Evolutionary conservation across 2,888 invertebrate genomes (phyloP).

Genomic region (Dasypolia templi): DNA sequence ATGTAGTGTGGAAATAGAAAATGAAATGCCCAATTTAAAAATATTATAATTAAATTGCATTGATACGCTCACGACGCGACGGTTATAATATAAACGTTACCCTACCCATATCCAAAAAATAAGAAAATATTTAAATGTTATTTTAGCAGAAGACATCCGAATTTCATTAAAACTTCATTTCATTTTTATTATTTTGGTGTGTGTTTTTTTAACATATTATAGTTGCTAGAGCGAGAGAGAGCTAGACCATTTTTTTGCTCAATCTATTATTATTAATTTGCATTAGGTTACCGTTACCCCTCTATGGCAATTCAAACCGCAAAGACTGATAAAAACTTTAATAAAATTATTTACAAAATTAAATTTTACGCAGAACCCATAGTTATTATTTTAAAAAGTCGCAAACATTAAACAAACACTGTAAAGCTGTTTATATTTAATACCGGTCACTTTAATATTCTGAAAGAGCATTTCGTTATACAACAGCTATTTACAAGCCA

Average conservation of each 20-base stretch:
- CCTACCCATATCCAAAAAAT: not conserved
- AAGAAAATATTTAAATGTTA: not conserved
- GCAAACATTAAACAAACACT: conserved; percentile 20
- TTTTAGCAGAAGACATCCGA: not conserved
- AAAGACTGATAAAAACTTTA: not conserved
- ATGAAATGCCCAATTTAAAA: not conserved
- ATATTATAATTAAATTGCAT: not conserved
- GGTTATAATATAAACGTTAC: not conserved
- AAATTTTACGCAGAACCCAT: conserved; percentile 41
- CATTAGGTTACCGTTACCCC: not conserved
- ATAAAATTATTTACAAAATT: no score
- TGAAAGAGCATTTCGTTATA: conserved; percentile 73
- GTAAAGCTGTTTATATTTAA: conserved; percentile 21
- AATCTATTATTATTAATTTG: not conserved
- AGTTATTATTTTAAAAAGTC: not conserved
- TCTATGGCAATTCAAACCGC: not conserved
- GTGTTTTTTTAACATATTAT: not conserved
- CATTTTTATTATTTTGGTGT: not conserved
- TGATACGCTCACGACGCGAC: not conserved
- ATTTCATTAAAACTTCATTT: not conserved
- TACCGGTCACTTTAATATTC: conserved; percentile 66
- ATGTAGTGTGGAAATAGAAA: not conserved
- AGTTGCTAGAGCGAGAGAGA: not conserved
- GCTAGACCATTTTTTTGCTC: not conserved
- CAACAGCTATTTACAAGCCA: conserved; percentile 69